Evolutionary conservation across 2,113 vertebrate species (phyloP).

Genomic region (Pelmatolapia mariae): DNA sequence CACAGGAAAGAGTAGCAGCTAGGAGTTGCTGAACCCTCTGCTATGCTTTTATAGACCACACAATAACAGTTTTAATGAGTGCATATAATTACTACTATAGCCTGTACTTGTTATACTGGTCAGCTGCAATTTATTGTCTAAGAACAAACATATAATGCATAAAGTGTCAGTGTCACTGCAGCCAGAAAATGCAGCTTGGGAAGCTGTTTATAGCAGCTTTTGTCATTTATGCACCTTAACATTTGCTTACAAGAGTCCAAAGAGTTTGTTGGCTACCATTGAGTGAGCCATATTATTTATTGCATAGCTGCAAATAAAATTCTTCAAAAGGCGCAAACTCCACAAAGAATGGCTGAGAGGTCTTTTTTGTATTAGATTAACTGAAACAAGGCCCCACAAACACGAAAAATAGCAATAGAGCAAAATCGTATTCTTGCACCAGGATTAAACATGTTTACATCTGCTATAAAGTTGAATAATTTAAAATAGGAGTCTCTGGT

Average conservation of each 20-base stretch:
- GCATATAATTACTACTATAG: not conserved
- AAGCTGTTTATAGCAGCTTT: not conserved
- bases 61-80: not conserved
- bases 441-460: not conserved
- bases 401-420: rapidly evolving
- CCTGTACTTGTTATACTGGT: not conserved
- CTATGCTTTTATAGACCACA: not conserved
- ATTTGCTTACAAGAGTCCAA: not conserved
- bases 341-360: not conserved
- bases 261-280: not conserved
- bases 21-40: not conserved
- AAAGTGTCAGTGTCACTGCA: not conserved
- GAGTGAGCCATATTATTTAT: not conserved
- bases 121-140: not conserved
- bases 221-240: not conserved
- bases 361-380: not conserved
- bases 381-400: not conserved
- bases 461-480: rapidly evolving
- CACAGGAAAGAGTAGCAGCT: not conserved
- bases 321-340: not conserved
- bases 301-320: not conserved
- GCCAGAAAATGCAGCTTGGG: not conserved
- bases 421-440: not conserved
- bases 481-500: not conserved
- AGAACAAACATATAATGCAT: not conserved